These are phyloP conservation scores for Siphamia tubifer DNA, from an alignment of 2,113 vertebrate genomes.

Conservation along the genomic window DNA sequence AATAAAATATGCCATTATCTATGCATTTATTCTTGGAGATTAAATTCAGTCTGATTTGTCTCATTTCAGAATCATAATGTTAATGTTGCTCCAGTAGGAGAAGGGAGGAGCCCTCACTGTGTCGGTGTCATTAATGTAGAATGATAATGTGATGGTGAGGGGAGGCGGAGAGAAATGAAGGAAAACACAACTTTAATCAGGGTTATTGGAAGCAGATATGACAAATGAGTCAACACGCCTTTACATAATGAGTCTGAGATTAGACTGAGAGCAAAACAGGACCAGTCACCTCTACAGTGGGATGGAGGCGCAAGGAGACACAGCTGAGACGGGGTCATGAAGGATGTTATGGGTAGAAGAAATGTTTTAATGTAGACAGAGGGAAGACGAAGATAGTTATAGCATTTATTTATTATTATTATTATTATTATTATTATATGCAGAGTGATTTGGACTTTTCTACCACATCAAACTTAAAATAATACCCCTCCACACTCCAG, in stretches of 20 bases:
- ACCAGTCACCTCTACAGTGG: constrained; percentile 36
- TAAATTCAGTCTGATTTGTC: not conserved
- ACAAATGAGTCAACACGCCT: constrained; percentile 39
- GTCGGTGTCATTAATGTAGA: not conserved
- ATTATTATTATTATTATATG: no score
- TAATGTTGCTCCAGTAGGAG: not conserved
- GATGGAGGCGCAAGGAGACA: constrained; percentile 1
- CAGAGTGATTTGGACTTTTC: no score
- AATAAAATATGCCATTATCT: not conserved
- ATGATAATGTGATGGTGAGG: not conserved
- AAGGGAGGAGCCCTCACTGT: not conserved
- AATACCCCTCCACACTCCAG: no score
- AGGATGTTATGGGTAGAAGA: not conserved
- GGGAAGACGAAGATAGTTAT: not conserved
- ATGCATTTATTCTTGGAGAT: not conserved
- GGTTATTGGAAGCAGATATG: constrained; percentile 45
- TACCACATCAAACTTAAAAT: no score
- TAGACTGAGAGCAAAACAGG: constrained; percentile 29
- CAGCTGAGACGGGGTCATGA: not conserved
- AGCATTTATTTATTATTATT: no score
- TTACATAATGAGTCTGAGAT: constrained; percentile 54
- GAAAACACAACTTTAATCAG: constrained; percentile 7
- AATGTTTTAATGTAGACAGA: constrained; percentile 1
- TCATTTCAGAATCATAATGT: not conserved
- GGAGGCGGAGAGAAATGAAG: not conserved